A percentile compares a stretch with the other conserved stretches of the same genome.
Evolutionary conservation across 2,113 vertebrate species (phyloP).

Genomic region (Chamaetylas fuelleborni): DNA sequence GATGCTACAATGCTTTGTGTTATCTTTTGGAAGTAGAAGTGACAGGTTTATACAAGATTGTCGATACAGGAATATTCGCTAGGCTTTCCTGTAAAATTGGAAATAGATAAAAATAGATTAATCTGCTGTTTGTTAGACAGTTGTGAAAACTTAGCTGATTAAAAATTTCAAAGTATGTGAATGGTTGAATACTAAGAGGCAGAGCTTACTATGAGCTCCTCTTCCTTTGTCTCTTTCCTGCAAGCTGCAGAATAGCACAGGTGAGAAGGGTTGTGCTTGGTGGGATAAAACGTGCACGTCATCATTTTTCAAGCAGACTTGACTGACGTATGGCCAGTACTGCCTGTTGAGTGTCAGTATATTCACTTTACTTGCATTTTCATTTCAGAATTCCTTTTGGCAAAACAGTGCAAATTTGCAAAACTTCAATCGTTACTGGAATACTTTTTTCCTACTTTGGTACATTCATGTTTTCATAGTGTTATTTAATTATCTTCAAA

Average conservation of each 20-base stretch:
- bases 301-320: background rate
- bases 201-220: background rate
- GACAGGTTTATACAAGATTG: slow-evolving; percentile 3
- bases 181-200: background rate
- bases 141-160: background rate
- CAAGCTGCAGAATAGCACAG: background rate
- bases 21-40: slow-evolving; percentile 10
- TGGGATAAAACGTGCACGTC: accelerated
- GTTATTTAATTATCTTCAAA: background rate
- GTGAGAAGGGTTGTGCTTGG: background rate
- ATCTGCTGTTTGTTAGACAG: background rate
- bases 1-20: background rate
- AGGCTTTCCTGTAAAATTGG: background rate
- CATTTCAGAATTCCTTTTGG: background rate
- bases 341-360: background rate
- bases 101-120: background rate
- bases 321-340: background rate
- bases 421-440: accelerated
- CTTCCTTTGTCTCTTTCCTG: background rate
- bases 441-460: background rate
- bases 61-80: background rate
- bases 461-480: background rate
- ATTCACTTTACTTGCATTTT: background rate
- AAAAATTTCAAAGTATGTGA: background rate
- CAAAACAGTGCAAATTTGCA: background rate